Conservation (phyloP, 2,113 vertebrate genomes). For the Pangasianodon hypophthalmus region DNA sequence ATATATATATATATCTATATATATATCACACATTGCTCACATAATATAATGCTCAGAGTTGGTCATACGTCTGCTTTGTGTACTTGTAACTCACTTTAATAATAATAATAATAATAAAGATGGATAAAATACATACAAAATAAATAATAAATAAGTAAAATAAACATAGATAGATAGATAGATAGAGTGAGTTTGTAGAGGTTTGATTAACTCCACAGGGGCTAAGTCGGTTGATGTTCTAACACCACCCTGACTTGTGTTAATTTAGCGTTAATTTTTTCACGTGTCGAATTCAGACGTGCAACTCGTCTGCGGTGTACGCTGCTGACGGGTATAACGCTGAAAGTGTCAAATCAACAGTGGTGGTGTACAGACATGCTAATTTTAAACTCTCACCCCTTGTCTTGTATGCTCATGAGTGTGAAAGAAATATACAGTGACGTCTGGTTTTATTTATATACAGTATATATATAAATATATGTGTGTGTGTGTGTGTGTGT, state of each 20-base stretch:
- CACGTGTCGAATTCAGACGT: not conserved
- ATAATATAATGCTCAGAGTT: not conserved
- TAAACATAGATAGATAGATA: not conserved
- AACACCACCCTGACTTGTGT: not conserved
- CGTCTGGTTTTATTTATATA: not conserved
- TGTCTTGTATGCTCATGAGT: not conserved
- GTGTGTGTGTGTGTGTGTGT: not conserved
- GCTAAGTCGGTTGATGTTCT: not conserved
- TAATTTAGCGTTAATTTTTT: not conserved
- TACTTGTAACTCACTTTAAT: not conserved
- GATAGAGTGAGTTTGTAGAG: not conserved
- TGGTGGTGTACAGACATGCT: not conserved
- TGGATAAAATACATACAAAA: not conserved
- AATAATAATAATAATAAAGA: not conserved
- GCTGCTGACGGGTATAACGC: not conserved
- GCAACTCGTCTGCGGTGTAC: not conserved
- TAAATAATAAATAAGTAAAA: not conserved
- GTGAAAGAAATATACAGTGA: not conserved
- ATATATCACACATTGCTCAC: too few relatives aligned
- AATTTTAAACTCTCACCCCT: slow-evolving; percentile 9
- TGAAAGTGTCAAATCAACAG: not conserved
- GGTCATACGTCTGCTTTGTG: not conserved
- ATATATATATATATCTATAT: too few relatives aligned
- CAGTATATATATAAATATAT: not conserved
- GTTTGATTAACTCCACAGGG: not conserved